Evolutionary conservation across 2,797 vertebrate genomes (phyloP).

Genomic region (Diceros bicornis): DNA sequence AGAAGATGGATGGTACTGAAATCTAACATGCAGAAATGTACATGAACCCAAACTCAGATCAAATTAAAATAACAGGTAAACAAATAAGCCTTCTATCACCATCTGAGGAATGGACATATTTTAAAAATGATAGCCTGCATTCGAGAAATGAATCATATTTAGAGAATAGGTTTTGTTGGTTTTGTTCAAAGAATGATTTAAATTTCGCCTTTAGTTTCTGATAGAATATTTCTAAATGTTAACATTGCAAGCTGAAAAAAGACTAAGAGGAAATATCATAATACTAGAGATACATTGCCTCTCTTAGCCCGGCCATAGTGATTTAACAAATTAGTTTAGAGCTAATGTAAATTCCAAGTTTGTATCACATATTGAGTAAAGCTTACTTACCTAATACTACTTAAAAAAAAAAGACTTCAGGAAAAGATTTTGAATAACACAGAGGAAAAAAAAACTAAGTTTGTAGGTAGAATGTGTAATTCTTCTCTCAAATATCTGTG

Average conservation of each 20-base stretch:
- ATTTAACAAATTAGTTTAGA: background rate
- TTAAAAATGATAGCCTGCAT: background rate
- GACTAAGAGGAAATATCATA: background rate
- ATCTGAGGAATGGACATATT: background rate
- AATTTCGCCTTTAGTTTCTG: background rate
- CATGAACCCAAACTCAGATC: background rate
- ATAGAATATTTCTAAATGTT: slow-evolving; percentile 27
- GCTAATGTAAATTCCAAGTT: background rate
- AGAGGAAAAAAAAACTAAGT: background rate
- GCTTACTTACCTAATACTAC: background rate
- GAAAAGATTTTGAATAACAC: background rate
- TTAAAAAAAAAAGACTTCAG: background rate
- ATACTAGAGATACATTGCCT: background rate
- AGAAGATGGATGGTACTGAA: background rate
- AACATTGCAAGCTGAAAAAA: background rate
- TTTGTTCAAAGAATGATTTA: slow-evolving; percentile 18
- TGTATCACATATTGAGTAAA: background rate
- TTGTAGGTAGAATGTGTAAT: background rate
- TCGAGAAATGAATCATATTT: background rate
- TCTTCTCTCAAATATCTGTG: slow-evolving; percentile 56
- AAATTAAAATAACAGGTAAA: background rate
- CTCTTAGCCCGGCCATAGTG: background rate
- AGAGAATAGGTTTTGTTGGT: background rate
- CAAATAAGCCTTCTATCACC: background rate
- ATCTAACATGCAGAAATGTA: background rate